Evolutionary conservation across 2,888 invertebrate genomes (phyloP), one percentile per base, ranked within the genome.

Genomic region (Alviniconcha strummeri): DNA sequence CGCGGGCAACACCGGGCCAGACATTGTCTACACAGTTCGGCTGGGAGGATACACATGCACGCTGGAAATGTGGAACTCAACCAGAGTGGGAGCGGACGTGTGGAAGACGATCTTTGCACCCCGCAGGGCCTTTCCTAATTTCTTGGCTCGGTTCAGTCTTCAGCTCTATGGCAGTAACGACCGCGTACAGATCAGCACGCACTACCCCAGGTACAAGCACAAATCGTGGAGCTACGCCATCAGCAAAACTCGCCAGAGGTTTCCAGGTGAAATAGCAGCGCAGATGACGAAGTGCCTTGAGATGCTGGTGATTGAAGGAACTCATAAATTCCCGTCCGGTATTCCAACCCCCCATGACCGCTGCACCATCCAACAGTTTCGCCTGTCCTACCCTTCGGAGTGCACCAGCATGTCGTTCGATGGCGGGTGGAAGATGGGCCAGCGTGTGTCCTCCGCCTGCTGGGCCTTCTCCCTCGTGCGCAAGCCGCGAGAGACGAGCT

Each of bases 351-450:
- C n/a, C 11, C 36, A 36, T 1, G 78, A 78, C 52, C 78, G 19
- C 36, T 78, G 78, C 64, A 19, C 13, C 52, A 0, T 4, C 36
- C 78, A 64, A 52, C 8, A 36, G 13, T 78, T 78, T 36, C 7
- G 9, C 3, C 17, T 78, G 64, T 52, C 60, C 64, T 78, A 78
- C 64, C 78, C 78, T 15, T 0, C 13, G 11, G 19, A 64, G 60
- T 78, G 78, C 78, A 78, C 78, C 52, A 78, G 78, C 52, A 13
- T 78, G 36, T 19, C 56, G 9, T 78, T 78, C 19, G 52, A 36
- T 0, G 78, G 78, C 4, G 78, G 78, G 57, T 78, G 78, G 78
- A 78, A 78, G 64, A 60, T 64, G 52, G 78, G 78, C 4, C 78
- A 78, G 52, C 64, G 52, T 1, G 60, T 78, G 52, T 52, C 60